These are phyloP conservation scores for Conchocele bisecta DNA, from an alignment of 2,888 invertebrate species.

Conservation along the genomic window DNA sequence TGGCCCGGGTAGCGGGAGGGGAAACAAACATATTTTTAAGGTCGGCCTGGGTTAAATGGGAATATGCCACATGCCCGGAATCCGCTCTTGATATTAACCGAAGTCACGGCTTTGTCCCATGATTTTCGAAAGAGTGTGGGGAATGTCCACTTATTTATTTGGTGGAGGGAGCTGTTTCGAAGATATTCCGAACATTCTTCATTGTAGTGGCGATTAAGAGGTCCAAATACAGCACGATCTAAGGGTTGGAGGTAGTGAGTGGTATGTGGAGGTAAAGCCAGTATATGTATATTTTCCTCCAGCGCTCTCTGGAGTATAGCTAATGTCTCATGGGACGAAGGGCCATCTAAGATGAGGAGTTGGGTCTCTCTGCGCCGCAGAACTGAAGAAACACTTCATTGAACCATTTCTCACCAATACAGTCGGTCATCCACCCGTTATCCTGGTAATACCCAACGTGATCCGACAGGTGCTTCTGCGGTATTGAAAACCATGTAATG, in stretches of 20 bases:
- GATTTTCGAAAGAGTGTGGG: slow-evolving; percentile 26
- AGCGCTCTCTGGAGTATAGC: slow-evolving; percentile 53
- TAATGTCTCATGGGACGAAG: slow-evolving; percentile 58
- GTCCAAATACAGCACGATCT: slow-evolving; percentile 47
- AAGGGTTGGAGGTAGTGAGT: slow-evolving; percentile 49
- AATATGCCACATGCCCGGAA: slow-evolving; percentile 41
- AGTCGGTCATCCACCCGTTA: slow-evolving; percentile 65
- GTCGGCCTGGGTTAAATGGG: too few relatives aligned
- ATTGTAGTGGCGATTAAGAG: slow-evolving; percentile 50
- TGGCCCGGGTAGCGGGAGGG: too few relatives aligned
- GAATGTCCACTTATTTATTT: slow-evolving; percentile 45
- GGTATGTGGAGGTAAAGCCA: slow-evolving; percentile 51
- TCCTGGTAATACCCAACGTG: slow-evolving; percentile 53
- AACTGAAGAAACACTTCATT: slow-evolving; percentile 47
- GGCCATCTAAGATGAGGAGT: slow-evolving; percentile 61
- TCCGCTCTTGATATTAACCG: slow-evolving; percentile 35
- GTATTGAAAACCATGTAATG: slow-evolving; percentile 54
- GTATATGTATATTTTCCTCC: slow-evolving; percentile 38
- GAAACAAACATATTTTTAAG: too few relatives aligned
- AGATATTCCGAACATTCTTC: slow-evolving; percentile 40
- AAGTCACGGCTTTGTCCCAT: slow-evolving; percentile 39
- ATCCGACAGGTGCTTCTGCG: slow-evolving; percentile 30
- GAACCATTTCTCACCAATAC: slow-evolving; percentile 61
- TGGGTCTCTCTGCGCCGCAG: slow-evolving; percentile 64
- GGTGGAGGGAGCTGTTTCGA: slow-evolving; percentile 18